Conservation (phyloP, 2,113 vertebrate genomes). For the Tympanuchus pallidicinctus region DNA sequence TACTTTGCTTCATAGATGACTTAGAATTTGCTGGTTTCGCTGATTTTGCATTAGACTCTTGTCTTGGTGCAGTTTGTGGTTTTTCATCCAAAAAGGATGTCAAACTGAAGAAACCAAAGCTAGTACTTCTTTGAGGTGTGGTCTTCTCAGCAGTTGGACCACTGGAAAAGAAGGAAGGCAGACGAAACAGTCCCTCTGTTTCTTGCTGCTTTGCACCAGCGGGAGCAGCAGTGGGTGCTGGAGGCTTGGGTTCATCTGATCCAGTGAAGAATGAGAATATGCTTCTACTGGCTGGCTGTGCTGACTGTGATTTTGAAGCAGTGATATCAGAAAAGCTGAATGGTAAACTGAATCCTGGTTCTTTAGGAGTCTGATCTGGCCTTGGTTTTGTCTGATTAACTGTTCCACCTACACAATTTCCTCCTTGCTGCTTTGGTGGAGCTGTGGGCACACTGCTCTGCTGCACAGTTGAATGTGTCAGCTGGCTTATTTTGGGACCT, state of each 20-base stretch:
- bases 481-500: not conserved
- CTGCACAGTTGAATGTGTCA: not conserved
- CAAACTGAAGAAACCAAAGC: slow-evolving; percentile 84
- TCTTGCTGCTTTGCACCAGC: slow-evolving; percentile 66
- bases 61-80: slow-evolving; percentile 56
- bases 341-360: slow-evolving; percentile 80
- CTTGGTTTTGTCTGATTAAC: slow-evolving; percentile 55
- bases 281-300: slow-evolving; percentile 72
- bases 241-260: slow-evolving; percentile 65
- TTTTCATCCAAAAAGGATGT: slow-evolving; percentile 86
- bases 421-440: slow-evolving; percentile 29
- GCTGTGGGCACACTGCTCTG: not conserved
- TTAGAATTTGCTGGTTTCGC: slow-evolving; percentile 30
- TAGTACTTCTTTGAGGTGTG: slow-evolving; percentile 76
- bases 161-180: slow-evolving; percentile 85
- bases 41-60: slow-evolving; percentile 20
- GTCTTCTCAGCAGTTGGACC: slow-evolving; percentile 73
- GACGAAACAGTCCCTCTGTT: slow-evolving; percentile 81
- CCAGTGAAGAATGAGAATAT: slow-evolving; percentile 86
- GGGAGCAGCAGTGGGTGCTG: slow-evolving; percentile 33
- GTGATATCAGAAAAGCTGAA: slow-evolving; percentile 72
- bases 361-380: slow-evolving; percentile 69
- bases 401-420: not conserved
- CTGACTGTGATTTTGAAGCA: slow-evolving; percentile 51
- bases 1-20: not conserved